phyloP scores from a whole-genome alignment of 2,797 vertebrate genomes.

The Enteromius afrohamiltoni region DNA sequence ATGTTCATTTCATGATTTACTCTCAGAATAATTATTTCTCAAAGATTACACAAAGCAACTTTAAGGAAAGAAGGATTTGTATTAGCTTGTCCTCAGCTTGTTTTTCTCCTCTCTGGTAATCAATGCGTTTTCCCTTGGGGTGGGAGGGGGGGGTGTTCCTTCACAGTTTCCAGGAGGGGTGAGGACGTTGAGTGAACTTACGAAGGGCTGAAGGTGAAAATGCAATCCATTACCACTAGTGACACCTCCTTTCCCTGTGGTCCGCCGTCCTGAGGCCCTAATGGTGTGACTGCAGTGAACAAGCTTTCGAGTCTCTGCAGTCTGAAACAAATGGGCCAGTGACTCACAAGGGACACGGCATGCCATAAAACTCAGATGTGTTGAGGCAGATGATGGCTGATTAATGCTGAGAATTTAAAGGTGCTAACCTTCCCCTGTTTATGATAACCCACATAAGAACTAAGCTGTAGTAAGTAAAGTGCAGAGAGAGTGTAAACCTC shows the following conservation, averaged over 20 bases:
- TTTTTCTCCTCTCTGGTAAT: neutral
- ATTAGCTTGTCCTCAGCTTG: neutral
- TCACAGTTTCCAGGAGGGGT: neutral
- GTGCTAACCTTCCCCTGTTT: constrained; percentile 29
- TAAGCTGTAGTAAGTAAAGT: constrained; percentile 11
- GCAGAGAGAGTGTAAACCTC: neutral
- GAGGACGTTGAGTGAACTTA: neutral
- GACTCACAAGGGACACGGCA: constrained; percentile 23
- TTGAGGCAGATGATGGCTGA: constrained; percentile 15
- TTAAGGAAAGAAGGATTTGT: neutral
- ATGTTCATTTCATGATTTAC: neutral
- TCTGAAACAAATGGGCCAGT: constrained; percentile 36
- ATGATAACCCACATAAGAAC: constrained; percentile 15
- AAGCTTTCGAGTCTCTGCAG: neutral
- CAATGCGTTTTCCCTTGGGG: neutral
- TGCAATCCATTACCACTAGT: constrained; percentile 45
- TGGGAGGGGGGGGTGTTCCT: neutral
- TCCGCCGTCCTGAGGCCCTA: constrained; percentile 14
- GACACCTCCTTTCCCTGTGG: constrained; percentile 34
- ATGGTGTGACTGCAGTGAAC: constrained; percentile 21
- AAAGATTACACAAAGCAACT: neutral
- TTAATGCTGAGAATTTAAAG: constrained; percentile 32
- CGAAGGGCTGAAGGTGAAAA: constrained; percentile 33
- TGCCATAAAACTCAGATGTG: constrained; percentile 29
- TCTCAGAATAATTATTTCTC: neutral